Conservation (phyloP, 2,113 vertebrate species). For the Nerophis ophidion region DNA sequence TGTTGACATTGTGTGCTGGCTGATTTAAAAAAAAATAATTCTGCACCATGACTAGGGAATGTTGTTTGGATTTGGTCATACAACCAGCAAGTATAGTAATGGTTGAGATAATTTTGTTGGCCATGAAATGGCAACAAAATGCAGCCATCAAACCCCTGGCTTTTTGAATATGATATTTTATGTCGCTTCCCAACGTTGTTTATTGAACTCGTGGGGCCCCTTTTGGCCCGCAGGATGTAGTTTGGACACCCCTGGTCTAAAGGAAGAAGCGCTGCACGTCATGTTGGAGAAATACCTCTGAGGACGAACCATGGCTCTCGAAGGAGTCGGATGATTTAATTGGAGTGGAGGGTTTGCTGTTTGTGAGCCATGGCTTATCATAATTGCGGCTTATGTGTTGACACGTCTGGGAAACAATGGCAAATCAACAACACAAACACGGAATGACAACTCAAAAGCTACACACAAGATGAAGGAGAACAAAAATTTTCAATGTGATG, state of each 20-base stretch:
- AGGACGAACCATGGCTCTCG: constrained; percentile 86
- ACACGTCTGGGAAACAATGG: constrained; percentile 94
- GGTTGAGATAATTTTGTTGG: no score
- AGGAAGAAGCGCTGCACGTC: constrained; percentile 26
- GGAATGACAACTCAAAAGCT: constrained; percentile 69
- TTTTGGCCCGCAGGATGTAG: no score
- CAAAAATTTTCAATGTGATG: constrained; percentile 1
- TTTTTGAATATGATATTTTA: no score
- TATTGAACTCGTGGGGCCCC: no score
- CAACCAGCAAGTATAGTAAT: no score
- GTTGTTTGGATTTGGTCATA: no score
- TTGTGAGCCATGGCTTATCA: constrained; percentile 99
- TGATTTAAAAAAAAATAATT: no score
- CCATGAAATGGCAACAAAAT: no score
- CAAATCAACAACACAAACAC: constrained; percentile 79
- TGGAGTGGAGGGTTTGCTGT: constrained; percentile 97
- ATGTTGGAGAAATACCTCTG: constrained; percentile 86
- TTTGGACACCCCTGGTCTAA: constrained; percentile 13
- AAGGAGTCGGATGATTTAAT: constrained; percentile 93
- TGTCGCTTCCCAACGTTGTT: no score
- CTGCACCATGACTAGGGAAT: no score
- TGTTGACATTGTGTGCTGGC: no score
- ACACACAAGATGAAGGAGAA: constrained; percentile 37
- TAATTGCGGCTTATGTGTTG: constrained; percentile 99
- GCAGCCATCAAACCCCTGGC: no score